phyloP scores from a whole-genome alignment of 2,113 vertebrate species.

The Phalacrocorax carbo region DNA sequence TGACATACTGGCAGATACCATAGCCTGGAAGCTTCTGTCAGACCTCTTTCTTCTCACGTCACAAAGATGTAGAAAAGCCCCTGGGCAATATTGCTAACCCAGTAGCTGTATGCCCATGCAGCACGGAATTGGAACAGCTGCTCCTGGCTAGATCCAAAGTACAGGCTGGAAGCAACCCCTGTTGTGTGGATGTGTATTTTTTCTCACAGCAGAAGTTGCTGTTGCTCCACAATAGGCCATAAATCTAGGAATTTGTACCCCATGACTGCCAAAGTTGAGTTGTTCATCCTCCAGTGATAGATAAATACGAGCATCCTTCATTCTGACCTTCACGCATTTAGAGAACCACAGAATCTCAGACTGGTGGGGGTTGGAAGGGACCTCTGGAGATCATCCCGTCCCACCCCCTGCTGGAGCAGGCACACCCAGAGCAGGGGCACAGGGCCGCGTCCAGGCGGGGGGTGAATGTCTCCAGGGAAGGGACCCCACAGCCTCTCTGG shows the following conservation, averaged over 20 bases:
- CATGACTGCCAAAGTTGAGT: background rate
- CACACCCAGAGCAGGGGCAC: too few species aligned
- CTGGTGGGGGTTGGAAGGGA: too few species aligned
- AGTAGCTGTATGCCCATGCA: background rate
- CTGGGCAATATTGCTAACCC: background rate
- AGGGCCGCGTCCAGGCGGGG: too few species aligned
- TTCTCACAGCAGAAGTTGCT: background rate
- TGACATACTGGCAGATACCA: background rate
- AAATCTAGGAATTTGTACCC: background rate
- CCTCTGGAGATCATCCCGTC: too few species aligned
- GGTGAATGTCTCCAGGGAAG: too few species aligned
- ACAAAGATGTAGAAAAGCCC: background rate
- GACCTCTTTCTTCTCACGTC: background rate
- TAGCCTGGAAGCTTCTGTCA: background rate
- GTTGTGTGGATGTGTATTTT: background rate
- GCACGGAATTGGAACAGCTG: background rate
- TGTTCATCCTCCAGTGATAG: background rate
- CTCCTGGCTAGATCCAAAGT: background rate
- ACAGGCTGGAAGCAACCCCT: background rate
- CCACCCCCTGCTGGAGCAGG: too few species aligned
- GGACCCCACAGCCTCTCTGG: too few species aligned
- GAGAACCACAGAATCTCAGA: too few species aligned
- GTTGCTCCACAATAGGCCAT: background rate
- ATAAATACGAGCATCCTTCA: background rate
- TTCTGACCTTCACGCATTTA: background rate